These are phyloP conservation scores for Notarius quadriscutis DNA, from an alignment of 2,113 vertebrate species.

Conservation along the genomic window DNA sequence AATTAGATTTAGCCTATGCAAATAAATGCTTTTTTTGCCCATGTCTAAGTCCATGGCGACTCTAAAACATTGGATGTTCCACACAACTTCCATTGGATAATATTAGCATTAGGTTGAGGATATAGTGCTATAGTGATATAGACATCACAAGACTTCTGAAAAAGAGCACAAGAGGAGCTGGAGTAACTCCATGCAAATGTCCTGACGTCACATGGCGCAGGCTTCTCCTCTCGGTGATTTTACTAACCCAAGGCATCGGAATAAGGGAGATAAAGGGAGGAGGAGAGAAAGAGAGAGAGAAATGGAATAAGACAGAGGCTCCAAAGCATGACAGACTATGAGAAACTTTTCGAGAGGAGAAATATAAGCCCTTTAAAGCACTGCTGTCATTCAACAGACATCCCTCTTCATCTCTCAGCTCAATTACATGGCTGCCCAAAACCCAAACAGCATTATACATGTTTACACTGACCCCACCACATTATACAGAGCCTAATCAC, in stretches of 20 bases:
- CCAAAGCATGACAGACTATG: neutral
- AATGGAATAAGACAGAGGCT: neutral
- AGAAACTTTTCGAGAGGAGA: neutral
- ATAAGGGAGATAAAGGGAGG: neutral
- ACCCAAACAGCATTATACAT: slow-evolving; percentile 44
- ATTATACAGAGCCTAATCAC: slow-evolving; percentile 28
- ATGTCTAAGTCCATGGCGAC: neutral
- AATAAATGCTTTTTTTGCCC: neutral
- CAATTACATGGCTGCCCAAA: slow-evolving; percentile 39
- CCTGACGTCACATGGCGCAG: neutral
- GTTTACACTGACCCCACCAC: slow-evolving; percentile 27
- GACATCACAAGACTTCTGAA: slow-evolving; percentile 25
- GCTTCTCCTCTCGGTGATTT: neutral
- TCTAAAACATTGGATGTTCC: neutral
- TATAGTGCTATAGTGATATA: slow-evolving; percentile 13
- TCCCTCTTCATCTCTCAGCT: neutral
- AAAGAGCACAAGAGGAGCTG: slow-evolving; percentile 24
- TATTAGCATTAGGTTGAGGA: slow-evolving; percentile 21
- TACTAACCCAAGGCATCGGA: slow-evolving; percentile 6
- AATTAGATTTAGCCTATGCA: neutral
- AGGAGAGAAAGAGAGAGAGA: neutral
- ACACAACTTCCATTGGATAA: neutral
- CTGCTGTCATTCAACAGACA: slow-evolving; percentile 18
- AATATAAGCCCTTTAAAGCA: neutral
- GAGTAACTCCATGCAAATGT: neutral